Base-by-base conservation (phyloP, 2,888 invertebrate genomes). In the Electrophaes corylata region DNA sequence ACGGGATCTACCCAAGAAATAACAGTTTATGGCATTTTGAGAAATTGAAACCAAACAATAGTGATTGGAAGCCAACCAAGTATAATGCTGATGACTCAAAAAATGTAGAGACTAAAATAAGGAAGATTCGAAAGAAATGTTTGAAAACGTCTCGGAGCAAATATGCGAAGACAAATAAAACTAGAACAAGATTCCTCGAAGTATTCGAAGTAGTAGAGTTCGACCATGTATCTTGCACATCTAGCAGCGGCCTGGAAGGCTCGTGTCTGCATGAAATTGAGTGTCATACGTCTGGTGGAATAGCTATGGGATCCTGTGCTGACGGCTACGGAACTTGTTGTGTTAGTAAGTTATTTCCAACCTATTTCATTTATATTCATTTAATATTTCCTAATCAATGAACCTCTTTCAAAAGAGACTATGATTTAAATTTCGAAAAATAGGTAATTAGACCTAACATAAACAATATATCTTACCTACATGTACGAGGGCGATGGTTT, bases 281-380 rank as follows among this genome's bases (percentile, higher is more conserved):
- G 73, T 96, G 96, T 75, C 84, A 87, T 14, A 86, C 90, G 45
- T 76, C 93, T 35, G 94, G 94, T 46, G 96, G 96, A 1, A 87
- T 89, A 4, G 80, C 92, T 1, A 92, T 94, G 79, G 95, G 95
- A n/a, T 78, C 90, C 0, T 96, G 96, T 81, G 96, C 95, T 12
- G 93, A 93, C 75, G 95, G 95, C 3, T 94, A 94, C 72, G 96
- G 95, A 10, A 94, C 94, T 23, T 96, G 96, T 74, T 96, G 96
- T 74, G 92, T 95, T 62, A 94, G 96, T 96, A 92, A 94, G 95
- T 93, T 39, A 18, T 47, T 43, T 51, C 10, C 39, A n/a, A 44
- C 53, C 18, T 53, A 29, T 37, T 4, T 44, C 33, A 37, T 14
- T n/a, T 31, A 33, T 5, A 8, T 29, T 10, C 6, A 33, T 14